Evolutionary conservation across 2,113 vertebrate genomes (phyloP), one percentile per base, ranked within the genome.

Genomic region (Hippocampus abdominalis): DNA sequence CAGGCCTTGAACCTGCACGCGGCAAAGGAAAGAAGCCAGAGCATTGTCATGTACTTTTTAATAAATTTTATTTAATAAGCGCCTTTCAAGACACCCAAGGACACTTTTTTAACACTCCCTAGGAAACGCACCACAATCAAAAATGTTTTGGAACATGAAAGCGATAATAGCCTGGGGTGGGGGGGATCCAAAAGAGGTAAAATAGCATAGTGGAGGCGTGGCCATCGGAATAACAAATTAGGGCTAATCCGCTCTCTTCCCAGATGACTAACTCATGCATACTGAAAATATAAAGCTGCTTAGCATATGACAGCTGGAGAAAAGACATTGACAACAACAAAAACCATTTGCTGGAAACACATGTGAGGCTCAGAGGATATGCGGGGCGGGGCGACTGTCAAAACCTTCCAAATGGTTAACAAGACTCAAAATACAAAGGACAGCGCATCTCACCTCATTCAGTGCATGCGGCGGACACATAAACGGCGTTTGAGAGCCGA

Each of bases 1-100:
- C 81, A 99, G 89, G 7, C 97, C 97, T 84, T 99, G 96, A 72
- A 96, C 75, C 97, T 99, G 39, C 20, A 70, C 44, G 44, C 11
- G 62, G 49, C 25, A 71, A 1, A 9, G 27, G 20, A 36, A 32
- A 66, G 21, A 51, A 21, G 3, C 2, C 18, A 44, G 9, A 25
- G 54, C 12, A 11, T 15, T 27, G 46, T 16, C 13, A 36, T 27
- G 4, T 60, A 9, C 21, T 18, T 18, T 20, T 36, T 39, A 16
- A 16, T n/a, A n/a, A n/a, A n/a, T n/a, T n/a, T n/a, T n/a, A n/a
- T n/a, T n/a, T n/a, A n/a, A n/a, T n/a, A n/a, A n/a, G n/a, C n/a
- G n/a, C n/a, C n/a, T n/a, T n/a, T n/a, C n/a, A n/a, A n/a, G n/a
- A n/a, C n/a, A n/a, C n/a, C n/a, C n/a, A n/a, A n/a, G n/a, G n/a